Conservation (phyloP, 37 sponge, comb jelly and placozoan species). For the Petrosia ficiformis region DNA sequence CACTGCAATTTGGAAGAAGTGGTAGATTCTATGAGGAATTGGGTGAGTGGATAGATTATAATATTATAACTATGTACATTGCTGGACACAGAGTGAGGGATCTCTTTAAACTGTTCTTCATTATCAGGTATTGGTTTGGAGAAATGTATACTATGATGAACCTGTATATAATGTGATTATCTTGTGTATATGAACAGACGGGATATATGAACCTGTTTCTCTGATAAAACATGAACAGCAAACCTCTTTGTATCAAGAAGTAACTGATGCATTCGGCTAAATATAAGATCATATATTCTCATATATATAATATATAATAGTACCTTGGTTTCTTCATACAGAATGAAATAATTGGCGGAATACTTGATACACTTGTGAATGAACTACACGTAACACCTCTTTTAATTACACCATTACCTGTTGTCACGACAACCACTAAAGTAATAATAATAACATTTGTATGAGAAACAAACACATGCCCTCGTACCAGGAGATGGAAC, state of each 20-base stretch:
- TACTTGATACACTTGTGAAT: slow-evolving; percentile 31
- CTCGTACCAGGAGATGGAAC: slow-evolving; percentile 39
- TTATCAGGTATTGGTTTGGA: not conserved
- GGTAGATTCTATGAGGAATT: not conserved
- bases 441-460: too few relatives aligned
- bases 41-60: not conserved
- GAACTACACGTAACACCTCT: slow-evolving; percentile 35
- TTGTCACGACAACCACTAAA: slow-evolving; percentile 34
- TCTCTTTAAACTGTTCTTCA: slow-evolving; percentile 8
- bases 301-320: not conserved
- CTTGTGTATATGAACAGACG: too few relatives aligned
- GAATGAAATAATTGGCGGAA: slow-evolving; percentile 38
- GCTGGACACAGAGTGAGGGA: slow-evolving; percentile 2
- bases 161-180: not conserved
- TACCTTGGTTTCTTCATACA: slow-evolving; percentile 19
- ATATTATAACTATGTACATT: slow-evolving; percentile 1
- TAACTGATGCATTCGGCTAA: slow-evolving; percentile 33
- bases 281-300: not conserved
- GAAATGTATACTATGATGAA: slow-evolving; percentile 16
- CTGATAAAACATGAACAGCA: slow-evolving; percentile 31
- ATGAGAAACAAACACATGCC: too few relatives aligned
- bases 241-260: slow-evolving; percentile 12
- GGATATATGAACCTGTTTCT: slow-evolving; percentile 19
- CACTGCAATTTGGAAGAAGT: not conserved
- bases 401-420: slow-evolving; percentile 21